Conservation (phyloP, 2,113 vertebrate species). For the Lophura nycthemera region DNA sequence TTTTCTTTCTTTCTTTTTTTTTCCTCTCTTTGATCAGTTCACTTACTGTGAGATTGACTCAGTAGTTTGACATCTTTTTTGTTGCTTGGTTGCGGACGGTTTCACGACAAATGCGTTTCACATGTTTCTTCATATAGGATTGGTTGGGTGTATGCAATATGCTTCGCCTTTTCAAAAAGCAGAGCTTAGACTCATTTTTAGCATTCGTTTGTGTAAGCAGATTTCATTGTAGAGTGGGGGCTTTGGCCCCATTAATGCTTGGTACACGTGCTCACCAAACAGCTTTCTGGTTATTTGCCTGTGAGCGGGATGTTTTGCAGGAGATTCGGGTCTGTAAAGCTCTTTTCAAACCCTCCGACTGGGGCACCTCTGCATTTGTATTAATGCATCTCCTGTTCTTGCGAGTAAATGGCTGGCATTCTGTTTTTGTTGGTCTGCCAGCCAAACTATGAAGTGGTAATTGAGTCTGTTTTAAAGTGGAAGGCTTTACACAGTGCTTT, state of each 20-base stretch:
- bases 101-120: constrained; percentile 34
- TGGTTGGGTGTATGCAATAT: neutral
- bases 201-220: neutral
- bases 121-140: neutral
- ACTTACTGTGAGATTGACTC: neutral
- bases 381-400: constrained; percentile 69
- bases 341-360: constrained; percentile 21
- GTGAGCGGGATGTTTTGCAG: neutral
- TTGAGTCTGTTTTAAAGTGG: constrained; percentile 63
- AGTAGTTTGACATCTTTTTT: neutral
- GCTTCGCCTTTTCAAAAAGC: neutral
- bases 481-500: constrained; percentile 68
- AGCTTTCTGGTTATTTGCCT: neutral
- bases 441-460: constrained; percentile 64
- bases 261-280: neutral
- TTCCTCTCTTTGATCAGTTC: neutral
- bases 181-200: neutral
- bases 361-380: constrained; percentile 26
- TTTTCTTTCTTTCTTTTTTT: neutral
- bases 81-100: constrained; percentile 26
- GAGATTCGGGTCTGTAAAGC: neutral
- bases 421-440: constrained; percentile 65
- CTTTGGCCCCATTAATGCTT: neutral
- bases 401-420: constrained; percentile 64
- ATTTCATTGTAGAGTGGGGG: neutral